Conservation (phyloP, 2,888 invertebrate genomes). For the Amblyjoppa proteus region DNA sequence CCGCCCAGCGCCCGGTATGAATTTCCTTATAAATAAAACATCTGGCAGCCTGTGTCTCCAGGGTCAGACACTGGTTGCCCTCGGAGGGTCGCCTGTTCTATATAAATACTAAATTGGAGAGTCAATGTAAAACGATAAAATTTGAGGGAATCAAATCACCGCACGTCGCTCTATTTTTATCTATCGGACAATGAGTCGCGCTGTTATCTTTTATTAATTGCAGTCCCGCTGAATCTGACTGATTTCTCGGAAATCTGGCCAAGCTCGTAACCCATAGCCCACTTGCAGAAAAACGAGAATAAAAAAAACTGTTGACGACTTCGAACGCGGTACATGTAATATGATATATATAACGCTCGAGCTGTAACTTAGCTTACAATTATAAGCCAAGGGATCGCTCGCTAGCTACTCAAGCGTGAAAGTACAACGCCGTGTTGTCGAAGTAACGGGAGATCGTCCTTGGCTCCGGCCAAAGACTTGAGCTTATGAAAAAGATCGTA, state of each 20-base stretch:
- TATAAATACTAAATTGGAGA: not conserved
- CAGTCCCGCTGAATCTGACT: not conserved
- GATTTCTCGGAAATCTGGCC: not conserved
- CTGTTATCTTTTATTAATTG: conserved; percentile 2
- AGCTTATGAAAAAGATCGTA: conserved; percentile 19
- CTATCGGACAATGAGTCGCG: not conserved
- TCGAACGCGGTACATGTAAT: not conserved
- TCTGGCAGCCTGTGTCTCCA: conserved; percentile 32
- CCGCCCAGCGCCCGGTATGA: not conserved
- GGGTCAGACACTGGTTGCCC: conserved; percentile 25
- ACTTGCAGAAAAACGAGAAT: not conserved
- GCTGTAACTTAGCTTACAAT: not conserved
- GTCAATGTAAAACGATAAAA: not conserved
- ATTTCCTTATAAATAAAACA: conserved; percentile 20
- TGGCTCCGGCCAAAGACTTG: conserved; percentile 40
- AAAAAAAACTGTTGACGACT: not conserved
- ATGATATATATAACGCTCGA: not conserved
- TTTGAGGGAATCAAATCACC: not conserved
- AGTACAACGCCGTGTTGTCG: conserved; percentile 31
- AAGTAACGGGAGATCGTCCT: conserved; percentile 56
- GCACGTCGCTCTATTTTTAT: not conserved
- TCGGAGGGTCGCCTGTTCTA: not conserved
- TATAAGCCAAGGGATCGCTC: not conserved
- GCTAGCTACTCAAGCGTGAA: conserved; percentile 36
- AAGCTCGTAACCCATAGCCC: not conserved